These are phyloP conservation scores for Acanthoscelides obtectus DNA, from an alignment of 2,888 invertebrate genomes.

Conservation along the genomic window DNA sequence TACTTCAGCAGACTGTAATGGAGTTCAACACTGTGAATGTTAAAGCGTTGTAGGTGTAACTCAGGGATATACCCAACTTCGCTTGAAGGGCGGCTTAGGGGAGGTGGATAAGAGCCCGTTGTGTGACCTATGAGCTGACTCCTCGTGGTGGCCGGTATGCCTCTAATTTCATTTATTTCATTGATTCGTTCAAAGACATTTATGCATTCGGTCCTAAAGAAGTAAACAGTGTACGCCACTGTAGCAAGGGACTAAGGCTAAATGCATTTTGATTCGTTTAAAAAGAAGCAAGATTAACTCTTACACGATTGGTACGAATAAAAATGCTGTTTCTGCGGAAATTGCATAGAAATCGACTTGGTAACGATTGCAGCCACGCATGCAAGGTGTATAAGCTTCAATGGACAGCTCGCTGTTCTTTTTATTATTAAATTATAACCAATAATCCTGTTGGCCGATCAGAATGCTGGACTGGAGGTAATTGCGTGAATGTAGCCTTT, in stretches of 20 bases:
- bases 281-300: constrained; percentile 15
- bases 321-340: not conserved
- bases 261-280: constrained; percentile 17
- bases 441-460: not conserved
- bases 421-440: not conserved
- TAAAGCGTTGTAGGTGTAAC: too few relatives aligned
- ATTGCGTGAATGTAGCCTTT: not conserved
- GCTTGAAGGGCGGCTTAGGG: too few relatives aligned
- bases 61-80: too few relatives aligned
- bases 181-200: too few relatives aligned
- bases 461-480: not conserved
- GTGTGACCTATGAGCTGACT: too few relatives aligned
- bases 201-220: too few relatives aligned
- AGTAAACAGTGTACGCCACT: not conserved
- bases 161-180: too few relatives aligned
- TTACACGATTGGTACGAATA: not conserved
- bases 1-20: too few relatives aligned
- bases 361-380: not conserved
- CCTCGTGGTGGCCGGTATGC: too few relatives aligned
- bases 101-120: too few relatives aligned
- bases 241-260: not conserved
- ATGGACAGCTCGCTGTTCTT: not conserved
- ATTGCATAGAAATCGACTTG: not conserved
- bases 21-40: too few relatives aligned
- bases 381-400: not conserved